phyloP scores from a whole-genome alignment of 2,113 vertebrate species.

The Chroicocephalus ridibundus region DNA sequence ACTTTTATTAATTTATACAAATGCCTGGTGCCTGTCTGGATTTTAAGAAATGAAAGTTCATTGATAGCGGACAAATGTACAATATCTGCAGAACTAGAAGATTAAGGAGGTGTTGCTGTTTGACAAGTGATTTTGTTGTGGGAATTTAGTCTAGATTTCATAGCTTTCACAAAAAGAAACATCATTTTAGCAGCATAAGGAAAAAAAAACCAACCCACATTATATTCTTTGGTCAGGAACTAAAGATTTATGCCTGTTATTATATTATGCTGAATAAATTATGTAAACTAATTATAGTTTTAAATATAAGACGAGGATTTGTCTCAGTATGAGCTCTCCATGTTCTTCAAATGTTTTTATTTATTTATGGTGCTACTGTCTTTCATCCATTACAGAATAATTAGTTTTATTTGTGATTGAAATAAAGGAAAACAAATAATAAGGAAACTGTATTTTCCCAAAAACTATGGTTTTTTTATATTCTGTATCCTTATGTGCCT shows the following conservation, averaged over 20 bases:
- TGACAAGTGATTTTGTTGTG: background rate
- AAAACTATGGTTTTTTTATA: background rate
- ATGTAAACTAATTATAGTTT: background rate
- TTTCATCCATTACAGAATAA: background rate
- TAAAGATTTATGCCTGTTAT: background rate
- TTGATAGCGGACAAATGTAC: background rate
- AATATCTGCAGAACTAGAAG: background rate
- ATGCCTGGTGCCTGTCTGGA: background rate
- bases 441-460: background rate
- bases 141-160: background rate
- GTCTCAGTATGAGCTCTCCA: background rate
- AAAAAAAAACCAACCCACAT: background rate
- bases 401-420: background rate
- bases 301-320: background rate
- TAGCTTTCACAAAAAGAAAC: background rate
- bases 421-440: background rate
- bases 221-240: background rate
- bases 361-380: background rate
- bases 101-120: background rate
- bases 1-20: background rate
- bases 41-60: background rate
- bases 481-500: background rate
- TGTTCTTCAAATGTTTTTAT: background rate
- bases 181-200: background rate
- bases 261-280: background rate